Evolutionary conservation across 2,888 invertebrate species (phyloP).

Genomic region (Chrysotoxum bicinctum): DNA sequence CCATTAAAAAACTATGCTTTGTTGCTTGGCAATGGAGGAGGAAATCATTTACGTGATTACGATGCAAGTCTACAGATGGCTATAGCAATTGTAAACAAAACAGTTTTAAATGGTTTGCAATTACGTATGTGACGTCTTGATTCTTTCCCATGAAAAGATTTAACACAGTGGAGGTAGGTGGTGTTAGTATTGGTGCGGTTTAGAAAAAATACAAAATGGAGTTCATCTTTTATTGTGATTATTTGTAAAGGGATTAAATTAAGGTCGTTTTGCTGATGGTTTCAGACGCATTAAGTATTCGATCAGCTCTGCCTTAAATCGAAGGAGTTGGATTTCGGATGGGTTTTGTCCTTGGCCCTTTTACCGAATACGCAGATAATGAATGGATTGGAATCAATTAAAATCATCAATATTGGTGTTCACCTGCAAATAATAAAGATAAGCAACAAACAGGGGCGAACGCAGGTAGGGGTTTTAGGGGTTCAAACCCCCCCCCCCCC

Average conservation of each 20-base stretch:
- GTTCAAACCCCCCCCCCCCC: no score
- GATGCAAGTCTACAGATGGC: conserved; percentile 54
- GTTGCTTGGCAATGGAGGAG: conserved; percentile 48
- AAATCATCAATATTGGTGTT: not conserved
- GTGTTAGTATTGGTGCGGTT: conserved; percentile 5
- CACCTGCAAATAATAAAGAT: not conserved
- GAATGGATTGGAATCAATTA: not conserved
- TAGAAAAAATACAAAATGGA: conserved; percentile 5
- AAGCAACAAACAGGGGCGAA: no score
- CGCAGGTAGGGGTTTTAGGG: no score
- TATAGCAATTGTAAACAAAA: conserved; percentile 59
- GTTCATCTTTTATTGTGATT: conserved; percentile 40
- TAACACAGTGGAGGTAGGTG: not conserved
- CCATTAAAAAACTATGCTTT: conserved; percentile 45
- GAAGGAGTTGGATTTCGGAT: not conserved
- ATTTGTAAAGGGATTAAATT: conserved; percentile 32
- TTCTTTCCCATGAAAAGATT: conserved; percentile 16
- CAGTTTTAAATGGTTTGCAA: conserved; percentile 63
- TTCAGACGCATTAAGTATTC: not conserved
- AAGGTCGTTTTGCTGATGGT: conserved; percentile 15
- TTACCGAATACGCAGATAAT: not conserved
- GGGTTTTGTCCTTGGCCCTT: not conserved
- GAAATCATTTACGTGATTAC: conserved; percentile 65
- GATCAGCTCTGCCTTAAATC: not conserved
- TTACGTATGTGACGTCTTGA: conserved; percentile 59